Evolutionary conservation across 2,797 vertebrate species (phyloP).

Genomic region (Botia almorhae): DNA sequence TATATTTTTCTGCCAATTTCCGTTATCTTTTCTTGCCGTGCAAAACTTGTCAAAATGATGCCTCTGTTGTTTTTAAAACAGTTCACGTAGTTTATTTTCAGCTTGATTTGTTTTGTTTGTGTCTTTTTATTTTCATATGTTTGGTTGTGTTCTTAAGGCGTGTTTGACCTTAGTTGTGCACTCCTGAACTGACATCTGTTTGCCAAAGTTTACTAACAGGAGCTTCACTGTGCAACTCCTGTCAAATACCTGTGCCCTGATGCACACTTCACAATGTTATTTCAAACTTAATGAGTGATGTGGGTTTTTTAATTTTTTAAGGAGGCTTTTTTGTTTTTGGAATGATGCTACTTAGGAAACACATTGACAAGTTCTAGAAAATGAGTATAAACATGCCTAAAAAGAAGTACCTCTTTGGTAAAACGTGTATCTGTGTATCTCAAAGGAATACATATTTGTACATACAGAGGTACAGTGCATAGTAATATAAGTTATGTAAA

Average conservation of each 20-base stretch:
- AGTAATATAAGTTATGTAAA: slow-evolving; percentile 56
- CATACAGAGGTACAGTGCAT: slow-evolving; percentile 62
- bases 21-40: slow-evolving; percentile 55
- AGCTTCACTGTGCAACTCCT: slow-evolving; percentile 11
- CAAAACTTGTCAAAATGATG: too few relatives aligned
- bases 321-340: slow-evolving; percentile 17
- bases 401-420: slow-evolving; percentile 81
- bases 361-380: slow-evolving; percentile 65
- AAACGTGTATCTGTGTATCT: slow-evolving; percentile 81
- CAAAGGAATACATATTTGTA: slow-evolving; percentile 76
- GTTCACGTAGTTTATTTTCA: not conserved
- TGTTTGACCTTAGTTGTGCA: not conserved
- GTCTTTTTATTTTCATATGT: slow-evolving; percentile 1
- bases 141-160: not conserved
- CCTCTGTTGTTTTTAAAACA: not conserved
- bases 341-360: slow-evolving; percentile 67
- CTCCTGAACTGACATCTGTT: not conserved
- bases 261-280: slow-evolving; percentile 14
- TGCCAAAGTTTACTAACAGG: not conserved
- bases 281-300: slow-evolving; percentile 19
- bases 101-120: not conserved
- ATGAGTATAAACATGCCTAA: slow-evolving; percentile 67
- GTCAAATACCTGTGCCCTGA: slow-evolving; percentile 17
- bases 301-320: not conserved
- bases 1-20: not conserved